A percentile compares a stretch with the other conserved stretches of the same genome.
These are phyloP conservation scores for Melanotaenia maccullochi DNA, from an alignment of 2,797 vertebrate genomes.

Conservation along the genomic window DNA sequence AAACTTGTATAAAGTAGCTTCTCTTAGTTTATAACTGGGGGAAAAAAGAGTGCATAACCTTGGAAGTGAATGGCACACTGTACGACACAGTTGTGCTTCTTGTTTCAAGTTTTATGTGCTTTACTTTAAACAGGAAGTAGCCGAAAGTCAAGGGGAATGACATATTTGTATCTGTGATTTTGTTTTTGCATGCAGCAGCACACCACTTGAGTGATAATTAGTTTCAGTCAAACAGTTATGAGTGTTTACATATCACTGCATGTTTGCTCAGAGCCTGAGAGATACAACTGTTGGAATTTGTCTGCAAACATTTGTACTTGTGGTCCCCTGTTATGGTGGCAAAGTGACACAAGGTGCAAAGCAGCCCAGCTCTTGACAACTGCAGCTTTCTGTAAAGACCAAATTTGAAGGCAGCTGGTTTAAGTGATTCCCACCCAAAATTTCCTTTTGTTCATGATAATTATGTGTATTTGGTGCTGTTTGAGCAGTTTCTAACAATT, in stretches of 20 bases:
- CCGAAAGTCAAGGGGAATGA: slow-evolving; percentile 17
- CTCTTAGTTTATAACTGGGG: too few species aligned
- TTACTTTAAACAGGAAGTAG: slow-evolving; percentile 25
- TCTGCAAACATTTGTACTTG: slow-evolving; percentile 22
- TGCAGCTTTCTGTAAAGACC: background rate
- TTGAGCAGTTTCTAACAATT: background rate
- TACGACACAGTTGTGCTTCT: background rate
- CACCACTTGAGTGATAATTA: background rate
- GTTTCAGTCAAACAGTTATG: background rate
- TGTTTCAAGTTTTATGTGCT: background rate
- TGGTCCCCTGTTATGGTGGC: background rate
- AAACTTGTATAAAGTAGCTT: too few species aligned
- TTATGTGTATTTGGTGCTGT: background rate
- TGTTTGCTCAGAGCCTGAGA: slow-evolving; percentile 33
- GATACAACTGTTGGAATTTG: slow-evolving; percentile 15
- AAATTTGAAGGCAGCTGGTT: background rate
- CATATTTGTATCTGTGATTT: slow-evolving; percentile 10
- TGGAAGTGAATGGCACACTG: slow-evolving; percentile 5
- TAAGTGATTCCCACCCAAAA: background rate
- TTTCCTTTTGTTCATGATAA: background rate
- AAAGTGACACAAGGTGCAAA: slow-evolving; percentile 9
- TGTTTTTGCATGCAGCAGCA: background rate
- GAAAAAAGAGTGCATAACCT: background rate
- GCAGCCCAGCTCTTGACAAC: background rate
- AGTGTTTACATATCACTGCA: slow-evolving; percentile 37